A percentile compares a stretch with the other conserved stretches of the same genome.
These are phyloP conservation scores for Latrodectus geometricus DNA, from an alignment of 1,140 invertebrate species.

Conservation along the genomic window DNA sequence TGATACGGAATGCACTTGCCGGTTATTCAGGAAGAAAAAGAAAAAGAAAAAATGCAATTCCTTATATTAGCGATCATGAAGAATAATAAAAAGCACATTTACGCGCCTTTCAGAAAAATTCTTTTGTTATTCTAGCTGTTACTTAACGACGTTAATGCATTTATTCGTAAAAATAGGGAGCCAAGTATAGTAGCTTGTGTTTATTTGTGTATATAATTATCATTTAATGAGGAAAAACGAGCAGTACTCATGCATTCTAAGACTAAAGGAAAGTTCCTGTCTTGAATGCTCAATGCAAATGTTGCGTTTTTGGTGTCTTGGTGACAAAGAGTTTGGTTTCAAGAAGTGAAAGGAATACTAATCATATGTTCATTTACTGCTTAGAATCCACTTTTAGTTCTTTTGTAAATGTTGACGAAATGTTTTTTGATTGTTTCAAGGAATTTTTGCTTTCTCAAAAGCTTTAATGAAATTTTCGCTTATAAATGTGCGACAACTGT, in stretches of 20 bases:
- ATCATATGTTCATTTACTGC: too few species aligned
- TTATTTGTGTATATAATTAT: not conserved
- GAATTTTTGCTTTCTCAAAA: too few species aligned
- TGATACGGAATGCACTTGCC: not conserved
- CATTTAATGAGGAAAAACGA: not conserved
- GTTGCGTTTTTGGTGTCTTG: too few species aligned
- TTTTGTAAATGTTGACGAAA: too few species aligned
- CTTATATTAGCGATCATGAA: not conserved
- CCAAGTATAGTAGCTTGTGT: not conserved
- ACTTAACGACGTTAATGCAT: conserved; percentile 5
- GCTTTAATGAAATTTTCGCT: too few species aligned
- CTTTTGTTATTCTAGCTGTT: not conserved
- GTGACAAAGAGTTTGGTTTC: too few species aligned
- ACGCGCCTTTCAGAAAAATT: not conserved
- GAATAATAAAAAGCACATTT: not conserved
- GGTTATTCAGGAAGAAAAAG: not conserved
- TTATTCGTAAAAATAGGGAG: not conserved
- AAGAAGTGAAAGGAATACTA: too few species aligned
- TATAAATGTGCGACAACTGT: too few species aligned
- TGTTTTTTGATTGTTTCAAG: too few species aligned
- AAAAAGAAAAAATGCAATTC: not conserved
- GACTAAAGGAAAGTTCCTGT: not conserved
- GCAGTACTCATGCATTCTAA: not conserved
- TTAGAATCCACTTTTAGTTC: too few species aligned
- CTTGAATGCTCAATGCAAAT: too few species aligned